Percentiles rank a stretch among this genome's conserved stretches.
phyloP scores from a whole-genome alignment of 2,888 invertebrate species.

The Cryptocephalus moraei region DNA sequence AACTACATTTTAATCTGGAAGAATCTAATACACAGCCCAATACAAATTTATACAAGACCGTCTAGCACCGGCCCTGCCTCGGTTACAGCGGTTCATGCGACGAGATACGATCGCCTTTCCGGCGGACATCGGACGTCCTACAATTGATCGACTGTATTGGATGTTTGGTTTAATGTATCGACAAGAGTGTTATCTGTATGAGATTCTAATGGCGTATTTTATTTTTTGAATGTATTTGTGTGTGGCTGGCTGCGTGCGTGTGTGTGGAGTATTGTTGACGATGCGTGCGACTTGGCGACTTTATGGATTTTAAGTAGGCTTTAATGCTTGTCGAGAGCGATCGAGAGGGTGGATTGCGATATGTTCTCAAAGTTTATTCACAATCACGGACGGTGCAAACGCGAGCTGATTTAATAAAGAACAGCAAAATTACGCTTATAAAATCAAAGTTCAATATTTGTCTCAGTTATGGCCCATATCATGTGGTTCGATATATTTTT shows the following conservation, averaged over 20 bases:
- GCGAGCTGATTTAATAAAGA: no score
- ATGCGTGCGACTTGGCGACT: neutral
- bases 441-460: no score
- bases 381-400: no score
- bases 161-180: neutral
- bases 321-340: neutral
- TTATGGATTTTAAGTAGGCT: neutral
- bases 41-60: constrained; percentile 41
- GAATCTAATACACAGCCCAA: constrained; percentile 37
- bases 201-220: neutral
- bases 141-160: neutral
- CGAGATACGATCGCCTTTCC: neutral
- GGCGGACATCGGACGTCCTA: neutral
- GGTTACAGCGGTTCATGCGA: constrained; percentile 19
- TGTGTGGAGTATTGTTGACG: neutral
- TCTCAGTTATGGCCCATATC: no score
- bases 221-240: neutral
- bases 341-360: no score
- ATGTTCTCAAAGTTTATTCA: no score
- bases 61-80: constrained; percentile 35
- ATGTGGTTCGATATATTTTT: no score
- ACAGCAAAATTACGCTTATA: no score
- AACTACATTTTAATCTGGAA: constrained; percentile 39
- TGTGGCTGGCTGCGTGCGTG: no score
- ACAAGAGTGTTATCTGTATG: neutral